phyloP scores from a whole-genome alignment of 2,797 vertebrate genomes.

The Takifugu ocellatus region DNA sequence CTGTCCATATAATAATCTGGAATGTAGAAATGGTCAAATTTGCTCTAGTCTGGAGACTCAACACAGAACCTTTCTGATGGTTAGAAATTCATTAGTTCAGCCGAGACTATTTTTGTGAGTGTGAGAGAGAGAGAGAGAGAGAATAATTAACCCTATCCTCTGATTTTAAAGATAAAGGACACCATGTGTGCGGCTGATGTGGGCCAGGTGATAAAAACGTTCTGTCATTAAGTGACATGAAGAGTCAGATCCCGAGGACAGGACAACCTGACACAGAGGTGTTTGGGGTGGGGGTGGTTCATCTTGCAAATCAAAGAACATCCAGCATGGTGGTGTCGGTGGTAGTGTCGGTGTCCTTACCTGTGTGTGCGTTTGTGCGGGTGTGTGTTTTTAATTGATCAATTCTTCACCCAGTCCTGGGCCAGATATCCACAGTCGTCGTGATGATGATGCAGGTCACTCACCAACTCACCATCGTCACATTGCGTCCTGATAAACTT shows the following conservation, averaged over 20 bases:
- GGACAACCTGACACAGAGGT: slow-evolving; percentile 69
- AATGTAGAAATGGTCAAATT: slow-evolving; percentile 57
- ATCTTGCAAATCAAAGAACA: slow-evolving; percentile 34
- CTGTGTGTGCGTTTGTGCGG: slow-evolving; percentile 24
- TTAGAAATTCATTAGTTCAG: slow-evolving; percentile 13
- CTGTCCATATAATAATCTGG: slow-evolving; percentile 65
- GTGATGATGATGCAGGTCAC: no score
- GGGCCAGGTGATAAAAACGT: slow-evolving; percentile 57
- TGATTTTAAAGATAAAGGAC: no score
- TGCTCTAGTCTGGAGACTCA: slow-evolving; percentile 50
- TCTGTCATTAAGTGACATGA: slow-evolving; percentile 69
- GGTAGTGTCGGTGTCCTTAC: slow-evolving; percentile 1
- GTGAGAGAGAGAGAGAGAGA: slow-evolving; percentile 22
- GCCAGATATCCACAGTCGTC: no score
- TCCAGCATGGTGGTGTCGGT: slow-evolving; percentile 38
- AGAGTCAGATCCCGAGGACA: slow-evolving; percentile 71
- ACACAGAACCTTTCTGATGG: slow-evolving; percentile 56
- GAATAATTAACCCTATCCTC: slow-evolving; percentile 25
- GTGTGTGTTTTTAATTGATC: slow-evolving; percentile 14
- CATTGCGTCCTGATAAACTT: no score
- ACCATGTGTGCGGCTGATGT: slow-evolving; percentile 18
- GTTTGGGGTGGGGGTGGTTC: slow-evolving; percentile 40
- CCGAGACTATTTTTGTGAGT: slow-evolving; percentile 1
- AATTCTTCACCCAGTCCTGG: no score
- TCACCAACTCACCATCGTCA: no score